Evolutionary conservation across 2,888 invertebrate species (phyloP), one percentile per base, ranked within the genome.

Genomic region (Strigamia crassipes): DNA sequence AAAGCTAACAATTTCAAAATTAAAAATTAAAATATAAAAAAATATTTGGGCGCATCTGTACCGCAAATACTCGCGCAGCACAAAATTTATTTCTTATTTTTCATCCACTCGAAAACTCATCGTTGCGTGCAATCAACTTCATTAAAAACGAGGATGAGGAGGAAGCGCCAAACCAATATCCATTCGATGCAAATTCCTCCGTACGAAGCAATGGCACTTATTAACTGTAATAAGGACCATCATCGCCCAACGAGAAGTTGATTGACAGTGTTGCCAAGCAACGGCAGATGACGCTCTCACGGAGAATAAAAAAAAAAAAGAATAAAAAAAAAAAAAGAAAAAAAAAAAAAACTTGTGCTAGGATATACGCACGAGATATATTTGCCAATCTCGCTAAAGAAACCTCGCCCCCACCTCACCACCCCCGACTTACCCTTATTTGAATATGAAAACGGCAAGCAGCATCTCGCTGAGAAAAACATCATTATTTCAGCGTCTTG

Each of bases 181-280:
- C 73, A 73, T 73, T 31, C 73, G 73, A 73, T 73, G 73, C 73
- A 73, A 73, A 73, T 73, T 73, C 73, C 73, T 73, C n/a, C 73
- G 31, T 73, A 73, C 10, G 73, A 23, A 73, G 73, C 73, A 73
- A 73, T 73, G 73, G 27, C 73, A 73, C 73, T 73, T 73, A 73
- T 73, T 73, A 73, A 73, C 73, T 27, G 73, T 73, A 73, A 73
- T 73, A 73, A 73, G 73, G 73, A 73, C 73, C 27, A 73, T 73
- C 73, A 73, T 73, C 23, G 73, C 73, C 73, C 73, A 73, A 73
- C 73, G 73, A 73, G 73, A 73, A 73, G 73, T 73, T 73, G 73
- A 73, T 73, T 73, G 73, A 73, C 73, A 73, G 27, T 73, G 73
- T 73, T 73, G 73, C 73, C 8, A 73, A n/a, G 73, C 73, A 73